Conservation (phyloP, 2,888 invertebrate species). For the Clistopyga incitator region DNA sequence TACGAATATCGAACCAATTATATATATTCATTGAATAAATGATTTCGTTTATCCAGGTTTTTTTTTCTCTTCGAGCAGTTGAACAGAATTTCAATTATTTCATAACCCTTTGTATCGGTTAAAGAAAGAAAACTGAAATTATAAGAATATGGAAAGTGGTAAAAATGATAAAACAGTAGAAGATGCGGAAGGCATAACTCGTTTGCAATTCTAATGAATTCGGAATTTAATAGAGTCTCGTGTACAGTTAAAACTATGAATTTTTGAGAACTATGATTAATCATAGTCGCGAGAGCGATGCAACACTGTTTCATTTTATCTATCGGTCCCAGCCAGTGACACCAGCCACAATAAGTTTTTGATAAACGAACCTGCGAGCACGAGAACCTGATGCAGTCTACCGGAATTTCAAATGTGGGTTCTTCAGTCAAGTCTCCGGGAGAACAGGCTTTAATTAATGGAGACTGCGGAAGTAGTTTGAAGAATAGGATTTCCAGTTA, state of each 20-base stretch:
- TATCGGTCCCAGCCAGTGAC: constrained; percentile 33
- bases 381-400: background rate
- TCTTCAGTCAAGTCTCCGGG: background rate
- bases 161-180: background rate
- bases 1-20: no score
- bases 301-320: constrained; percentile 36
- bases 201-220: constrained; percentile 36
- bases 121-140: background rate
- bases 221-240: constrained; percentile 38
- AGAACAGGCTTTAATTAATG: constrained; percentile 15
- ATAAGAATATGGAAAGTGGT: background rate
- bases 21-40: no score
- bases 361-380: constrained; percentile 42
- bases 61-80: background rate
- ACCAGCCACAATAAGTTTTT: constrained; percentile 34
- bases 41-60: no score
- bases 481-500: background rate
- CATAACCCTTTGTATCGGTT: background rate
- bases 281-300: constrained; percentile 16
- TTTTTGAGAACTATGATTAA: constrained; percentile 37
- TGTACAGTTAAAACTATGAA: constrained; percentile 13
- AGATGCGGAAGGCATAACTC: background rate
- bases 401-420: background rate
- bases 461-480: background rate
- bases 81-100: constrained; percentile 12